Base-by-base conservation (phyloP, 2,888 invertebrate genomes). In the Hemistola chrysoprasaria region DNA sequence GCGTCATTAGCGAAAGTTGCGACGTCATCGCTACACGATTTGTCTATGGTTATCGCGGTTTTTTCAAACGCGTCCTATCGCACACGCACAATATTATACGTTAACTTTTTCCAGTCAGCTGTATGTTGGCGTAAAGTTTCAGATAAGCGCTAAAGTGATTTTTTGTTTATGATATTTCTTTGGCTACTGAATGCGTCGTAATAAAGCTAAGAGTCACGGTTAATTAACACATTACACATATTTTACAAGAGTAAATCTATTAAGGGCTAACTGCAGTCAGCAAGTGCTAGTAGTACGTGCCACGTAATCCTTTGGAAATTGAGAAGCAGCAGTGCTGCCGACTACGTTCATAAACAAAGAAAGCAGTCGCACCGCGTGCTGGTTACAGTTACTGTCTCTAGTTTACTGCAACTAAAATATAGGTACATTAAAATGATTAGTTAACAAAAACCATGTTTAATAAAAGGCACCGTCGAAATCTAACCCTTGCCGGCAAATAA, bases 11-110 rank as follows among this genome's bases (percentile, higher is more conserved):
- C 65, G 66, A 43, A 44, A 62, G 41, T n/a, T 69, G 88, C 86
- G 53, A 47, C 69, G 85, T 87, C 88, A 88, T 71, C 55, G 62
- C 47, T 64, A 56, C 80, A 78, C 86, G 87, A 88, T 88, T 86
- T 85, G 85, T 88, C 87, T 85, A 65, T 75, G 80, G 82, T 80
- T 86, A 86, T 87, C 86, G 72, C 62, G 61, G 59, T 72, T 70
- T 74, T 69, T 80, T 79, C 70, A 51, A 72, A 77, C 70, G 75
- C 72, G 72, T 65, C 69, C 70, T 75, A 71, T 74, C 75, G 71
- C 77, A 73, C 78, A 76, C 78, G 68, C 70, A 85, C 83, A 86
- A 84, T 84, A n/a, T n/a, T n/a, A 83, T 84, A 82, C 78, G 83
- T 71, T 68, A 77, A 72, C 16, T 73, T 77, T 80, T 78, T 75